These are phyloP conservation scores for Coenonympha glycerion DNA, from an alignment of 2,888 invertebrate species.

Conservation along the genomic window DNA sequence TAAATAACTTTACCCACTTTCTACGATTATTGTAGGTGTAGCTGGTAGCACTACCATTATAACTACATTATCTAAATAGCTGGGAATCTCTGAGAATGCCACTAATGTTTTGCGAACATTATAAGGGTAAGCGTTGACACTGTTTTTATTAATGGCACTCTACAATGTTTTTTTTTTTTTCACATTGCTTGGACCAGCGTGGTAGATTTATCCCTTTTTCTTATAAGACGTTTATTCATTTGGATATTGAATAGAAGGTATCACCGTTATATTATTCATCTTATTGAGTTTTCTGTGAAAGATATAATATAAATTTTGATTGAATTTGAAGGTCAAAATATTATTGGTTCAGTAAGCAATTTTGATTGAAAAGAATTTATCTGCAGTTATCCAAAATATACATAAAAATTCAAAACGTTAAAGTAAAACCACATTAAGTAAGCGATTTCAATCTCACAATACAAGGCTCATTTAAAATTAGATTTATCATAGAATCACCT, in stretches of 20 bases:
- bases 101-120: slow-evolving; percentile 34
- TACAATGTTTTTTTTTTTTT: too few species aligned
- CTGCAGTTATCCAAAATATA: too few species aligned
- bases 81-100: slow-evolving; percentile 41
- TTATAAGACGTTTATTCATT: too few species aligned
- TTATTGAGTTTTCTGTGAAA: too few species aligned
- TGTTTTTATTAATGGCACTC: background rate
- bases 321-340: too few species aligned
- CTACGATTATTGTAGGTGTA: slow-evolving; percentile 35
- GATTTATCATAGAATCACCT: slow-evolving; percentile 17
- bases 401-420: background rate
- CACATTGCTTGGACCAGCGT: too few species aligned
- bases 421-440: background rate
- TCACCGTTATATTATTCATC: too few species aligned
- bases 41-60: slow-evolving; percentile 62
- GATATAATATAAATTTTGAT: too few species aligned
- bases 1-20: slow-evolving; percentile 56
- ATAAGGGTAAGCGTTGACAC: slow-evolving; percentile 3
- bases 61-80: slow-evolving; percentile 60
- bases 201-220: too few species aligned
- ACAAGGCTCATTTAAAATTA: slow-evolving; percentile 21
- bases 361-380: too few species aligned
- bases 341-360: too few species aligned
- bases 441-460: slow-evolving; percentile 6
- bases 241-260: too few species aligned